Conservation (phyloP, 2,888 invertebrate species). For the Meteorus cinctellus region DNA sequence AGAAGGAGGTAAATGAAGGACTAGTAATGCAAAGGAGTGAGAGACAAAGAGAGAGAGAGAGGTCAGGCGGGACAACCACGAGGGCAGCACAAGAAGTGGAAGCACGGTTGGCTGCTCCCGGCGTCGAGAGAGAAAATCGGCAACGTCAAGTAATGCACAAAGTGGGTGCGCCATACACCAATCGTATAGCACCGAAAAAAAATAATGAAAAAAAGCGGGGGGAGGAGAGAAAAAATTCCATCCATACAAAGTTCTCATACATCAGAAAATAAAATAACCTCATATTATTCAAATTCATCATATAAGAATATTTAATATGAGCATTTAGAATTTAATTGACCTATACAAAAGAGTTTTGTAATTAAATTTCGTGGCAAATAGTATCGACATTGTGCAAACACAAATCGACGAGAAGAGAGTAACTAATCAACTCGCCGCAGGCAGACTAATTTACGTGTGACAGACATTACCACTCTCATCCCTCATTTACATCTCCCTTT, state of each 20-base stretch:
- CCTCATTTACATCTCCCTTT: neutral
- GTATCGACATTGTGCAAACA: constrained; percentile 1
- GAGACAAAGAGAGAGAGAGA: constrained; percentile 53
- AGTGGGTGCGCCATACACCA: constrained; percentile 43
- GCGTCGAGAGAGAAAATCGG: constrained; percentile 53
- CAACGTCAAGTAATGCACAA: constrained; percentile 44
- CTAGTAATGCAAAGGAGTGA: constrained; percentile 35
- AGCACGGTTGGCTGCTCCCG: constrained; percentile 71
- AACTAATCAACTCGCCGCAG: neutral
- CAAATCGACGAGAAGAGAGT: neutral
- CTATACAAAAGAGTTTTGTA: neutral
- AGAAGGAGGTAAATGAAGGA: constrained; percentile 33
- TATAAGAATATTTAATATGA: neutral
- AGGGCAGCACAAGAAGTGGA: constrained; percentile 69
- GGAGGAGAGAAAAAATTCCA: too few relatives aligned
- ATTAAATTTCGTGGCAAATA: constrained; percentile 9
- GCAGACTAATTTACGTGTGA: constrained; percentile 3
- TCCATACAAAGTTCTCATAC: too few relatives aligned
- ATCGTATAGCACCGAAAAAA: constrained; percentile 19
- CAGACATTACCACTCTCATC: neutral
- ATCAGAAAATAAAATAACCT: too few relatives aligned
- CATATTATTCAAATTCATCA: too few relatives aligned
- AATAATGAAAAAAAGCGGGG: neutral
- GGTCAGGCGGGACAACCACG: constrained; percentile 62
- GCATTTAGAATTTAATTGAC: too few relatives aligned